These are phyloP conservation scores for Ethmia dodecea DNA, from an alignment of 2,888 invertebrate species.

Conservation along the genomic window DNA sequence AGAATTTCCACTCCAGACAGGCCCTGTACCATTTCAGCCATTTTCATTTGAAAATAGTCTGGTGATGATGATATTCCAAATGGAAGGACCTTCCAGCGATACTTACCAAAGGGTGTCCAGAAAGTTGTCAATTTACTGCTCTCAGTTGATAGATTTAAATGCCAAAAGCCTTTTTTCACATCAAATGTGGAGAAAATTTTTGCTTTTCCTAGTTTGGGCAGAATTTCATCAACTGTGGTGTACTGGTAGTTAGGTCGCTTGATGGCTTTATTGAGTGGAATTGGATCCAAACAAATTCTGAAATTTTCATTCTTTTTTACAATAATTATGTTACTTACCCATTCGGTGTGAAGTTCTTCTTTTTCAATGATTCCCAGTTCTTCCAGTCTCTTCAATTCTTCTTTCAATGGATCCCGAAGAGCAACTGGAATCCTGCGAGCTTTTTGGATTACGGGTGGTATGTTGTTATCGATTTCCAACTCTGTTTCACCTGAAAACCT, in stretches of 20 bases:
- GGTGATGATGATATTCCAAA: slow-evolving; percentile 5
- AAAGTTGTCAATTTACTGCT: slow-evolving; percentile 9
- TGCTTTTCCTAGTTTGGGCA: slow-evolving; percentile 6
- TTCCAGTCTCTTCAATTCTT: background rate
- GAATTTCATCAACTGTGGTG: slow-evolving; percentile 1
- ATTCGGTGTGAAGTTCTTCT: background rate
- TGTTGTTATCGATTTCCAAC: slow-evolving; percentile 4
- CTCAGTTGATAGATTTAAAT: slow-evolving; percentile 3
- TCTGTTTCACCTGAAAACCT: slow-evolving; percentile 7
- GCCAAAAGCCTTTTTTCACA: background rate
- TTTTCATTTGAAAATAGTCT: slow-evolving; percentile 2
- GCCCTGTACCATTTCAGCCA: background rate
- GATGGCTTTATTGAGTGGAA: background rate
- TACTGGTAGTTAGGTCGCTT: background rate
- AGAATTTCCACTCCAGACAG: slow-evolving; percentile 2
- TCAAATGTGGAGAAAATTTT: slow-evolving; percentile 10
- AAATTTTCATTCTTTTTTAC: background rate
- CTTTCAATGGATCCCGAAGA: background rate
- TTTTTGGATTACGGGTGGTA: slow-evolving; percentile 9
- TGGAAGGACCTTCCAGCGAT: slow-evolving; percentile 4
- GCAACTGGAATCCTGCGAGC: slow-evolving; percentile 5
- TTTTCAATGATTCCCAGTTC: background rate
- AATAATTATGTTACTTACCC: slow-evolving; percentile 2
- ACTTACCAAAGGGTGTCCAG: slow-evolving; percentile 9
- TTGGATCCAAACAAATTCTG: slow-evolving; percentile 4